Evolutionary conservation across 2,113 vertebrate species (phyloP).

Genomic region (Diadophis punctatus): DNA sequence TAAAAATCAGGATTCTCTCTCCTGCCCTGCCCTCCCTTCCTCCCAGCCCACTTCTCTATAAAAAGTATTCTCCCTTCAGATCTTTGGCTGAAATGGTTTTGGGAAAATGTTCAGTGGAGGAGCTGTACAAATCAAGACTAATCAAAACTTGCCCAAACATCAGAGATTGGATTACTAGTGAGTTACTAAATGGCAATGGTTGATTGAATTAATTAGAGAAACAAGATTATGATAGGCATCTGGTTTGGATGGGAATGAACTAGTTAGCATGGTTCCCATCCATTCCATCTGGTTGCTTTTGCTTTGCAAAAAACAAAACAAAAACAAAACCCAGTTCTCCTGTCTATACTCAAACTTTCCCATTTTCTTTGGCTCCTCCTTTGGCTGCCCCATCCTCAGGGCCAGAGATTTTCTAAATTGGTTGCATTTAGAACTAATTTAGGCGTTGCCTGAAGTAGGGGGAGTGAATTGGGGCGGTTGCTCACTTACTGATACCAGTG

Average conservation of each 20-base stretch:
- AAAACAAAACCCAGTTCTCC: neutral
- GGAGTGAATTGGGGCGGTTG: too few relatives aligned
- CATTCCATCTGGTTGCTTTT: neutral
- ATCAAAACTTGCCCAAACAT: neutral
- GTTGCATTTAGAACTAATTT: neutral
- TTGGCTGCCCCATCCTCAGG: neutral
- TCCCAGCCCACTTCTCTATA: neutral
- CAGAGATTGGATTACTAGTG: neutral
- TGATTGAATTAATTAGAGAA: neutral
- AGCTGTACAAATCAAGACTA: neutral
- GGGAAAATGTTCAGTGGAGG: neutral
- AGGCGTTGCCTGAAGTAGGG: neutral
- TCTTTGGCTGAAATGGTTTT: neutral
- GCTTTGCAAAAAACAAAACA: neutral
- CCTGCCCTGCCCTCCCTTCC: neutral
- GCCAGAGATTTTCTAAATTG: neutral
- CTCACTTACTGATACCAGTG: too few relatives aligned
- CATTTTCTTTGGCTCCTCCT: neutral
- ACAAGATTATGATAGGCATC: neutral
- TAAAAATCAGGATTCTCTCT: neutral
- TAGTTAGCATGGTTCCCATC: neutral
- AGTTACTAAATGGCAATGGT: neutral
- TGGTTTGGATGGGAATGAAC: neutral
- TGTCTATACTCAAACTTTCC: neutral
- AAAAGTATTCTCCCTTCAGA: neutral